phyloP scores from a whole-genome alignment of 2,888 invertebrate genomes.

The Oligia latruncula region DNA sequence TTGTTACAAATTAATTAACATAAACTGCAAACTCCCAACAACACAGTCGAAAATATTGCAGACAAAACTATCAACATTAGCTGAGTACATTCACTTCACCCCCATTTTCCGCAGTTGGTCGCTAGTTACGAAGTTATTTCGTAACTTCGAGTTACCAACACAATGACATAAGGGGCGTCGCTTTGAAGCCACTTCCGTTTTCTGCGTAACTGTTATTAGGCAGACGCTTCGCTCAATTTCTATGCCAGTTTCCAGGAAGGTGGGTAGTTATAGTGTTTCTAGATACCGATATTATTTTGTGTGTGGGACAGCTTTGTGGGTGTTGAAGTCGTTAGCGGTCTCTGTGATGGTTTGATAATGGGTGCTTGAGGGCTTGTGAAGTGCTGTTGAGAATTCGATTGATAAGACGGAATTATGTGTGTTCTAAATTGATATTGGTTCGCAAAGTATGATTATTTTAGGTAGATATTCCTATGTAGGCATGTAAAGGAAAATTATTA shows the following conservation, averaged over 20 bases:
- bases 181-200: constrained; percentile 81
- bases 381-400: constrained; percentile 42
- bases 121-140: constrained; percentile 80
- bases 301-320: constrained; percentile 17
- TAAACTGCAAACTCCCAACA: constrained; percentile 25
- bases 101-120: constrained; percentile 78
- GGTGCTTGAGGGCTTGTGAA: constrained; percentile 22
- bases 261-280: constrained; percentile 63
- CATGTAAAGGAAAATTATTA: not conserved
- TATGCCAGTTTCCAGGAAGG: constrained; percentile 71
- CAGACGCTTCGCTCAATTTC: constrained; percentile 74
- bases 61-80: constrained; percentile 66
- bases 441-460: not conserved
- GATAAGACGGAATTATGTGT: constrained; percentile 11
- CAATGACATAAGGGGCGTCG: constrained; percentile 81
- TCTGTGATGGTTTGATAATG: constrained; percentile 28
- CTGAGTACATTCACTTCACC: constrained; percentile 74
- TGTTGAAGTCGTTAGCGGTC: constrained; percentile 50
- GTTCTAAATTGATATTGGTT: not conserved
- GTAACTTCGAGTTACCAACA: constrained; percentile 80
- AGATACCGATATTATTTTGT: constrained; percentile 67
- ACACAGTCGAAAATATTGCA: constrained; percentile 51
- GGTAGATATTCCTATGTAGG: not conserved
- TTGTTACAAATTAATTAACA: constrained; percentile 34
- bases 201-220: constrained; percentile 79